Percentiles rank a stretch among this genome's conserved stretches.
Evolutionary conservation across 2,113 vertebrate species (phyloP).

Genomic region (Crocuta crocuta): DNA sequence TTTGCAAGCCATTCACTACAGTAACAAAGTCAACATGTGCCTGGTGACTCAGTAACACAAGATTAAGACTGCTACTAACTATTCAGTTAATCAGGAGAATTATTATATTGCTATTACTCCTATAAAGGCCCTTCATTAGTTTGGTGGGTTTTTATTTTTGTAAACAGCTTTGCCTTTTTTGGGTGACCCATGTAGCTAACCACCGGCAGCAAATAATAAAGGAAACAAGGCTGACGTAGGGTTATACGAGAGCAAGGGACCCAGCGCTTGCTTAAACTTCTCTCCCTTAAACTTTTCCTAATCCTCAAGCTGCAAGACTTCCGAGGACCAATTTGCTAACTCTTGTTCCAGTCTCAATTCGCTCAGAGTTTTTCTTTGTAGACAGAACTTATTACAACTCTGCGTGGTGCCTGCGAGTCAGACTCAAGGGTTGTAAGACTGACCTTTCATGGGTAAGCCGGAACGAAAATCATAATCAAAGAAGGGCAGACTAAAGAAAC

Average conservation of each 20-base stretch:
- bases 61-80: not conserved
- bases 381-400: not conserved
- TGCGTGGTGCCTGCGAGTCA: not conserved
- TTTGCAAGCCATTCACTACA: slow-evolving; percentile 46
- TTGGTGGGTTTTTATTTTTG: not conserved
- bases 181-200: not conserved
- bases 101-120: not conserved
- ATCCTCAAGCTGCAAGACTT: not conserved
- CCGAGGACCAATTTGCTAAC: not conserved
- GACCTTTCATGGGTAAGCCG: not conserved
- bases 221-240: not conserved
- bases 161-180: not conserved
- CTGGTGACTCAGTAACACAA: not conserved
- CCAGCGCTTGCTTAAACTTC: no score
- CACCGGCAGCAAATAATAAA: not conserved
- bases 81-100: not conserved
- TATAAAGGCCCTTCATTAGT: not conserved
- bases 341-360: not conserved
- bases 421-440: slow-evolving; percentile 10
- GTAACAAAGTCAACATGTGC: not conserved
- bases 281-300: not conserved
- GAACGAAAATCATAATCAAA: slow-evolving; percentile 57
- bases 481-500: slow-evolving; percentile 78
- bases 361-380: not conserved
- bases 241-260: not conserved